These are phyloP conservation scores for Myxocyprinus asiaticus DNA, from an alignment of 2,113 vertebrate species.

Conservation along the genomic window DNA sequence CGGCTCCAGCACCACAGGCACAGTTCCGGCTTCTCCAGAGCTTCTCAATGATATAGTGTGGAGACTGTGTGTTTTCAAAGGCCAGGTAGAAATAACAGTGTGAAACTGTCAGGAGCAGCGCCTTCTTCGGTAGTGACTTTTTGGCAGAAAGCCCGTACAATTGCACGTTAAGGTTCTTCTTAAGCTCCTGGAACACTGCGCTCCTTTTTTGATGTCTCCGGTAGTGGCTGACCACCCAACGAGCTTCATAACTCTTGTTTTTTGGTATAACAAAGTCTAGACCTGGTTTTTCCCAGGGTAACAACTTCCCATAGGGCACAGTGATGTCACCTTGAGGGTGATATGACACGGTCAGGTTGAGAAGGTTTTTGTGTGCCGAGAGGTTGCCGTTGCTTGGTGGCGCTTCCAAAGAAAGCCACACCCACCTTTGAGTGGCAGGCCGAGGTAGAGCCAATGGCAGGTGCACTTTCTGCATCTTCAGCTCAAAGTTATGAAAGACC, in stretches of 20 bases:
- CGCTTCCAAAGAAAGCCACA: conserved; percentile 89
- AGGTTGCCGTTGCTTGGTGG: conserved; percentile 74
- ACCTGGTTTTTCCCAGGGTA: conserved; percentile 49
- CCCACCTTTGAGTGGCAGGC: conserved; percentile 79
- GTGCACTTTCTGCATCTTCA: conserved; percentile 32
- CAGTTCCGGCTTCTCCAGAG: conserved; percentile 84
- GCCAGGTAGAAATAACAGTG: conserved; percentile 90
- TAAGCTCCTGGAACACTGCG: conserved; percentile 74
- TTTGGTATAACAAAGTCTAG: conserved; percentile 35
- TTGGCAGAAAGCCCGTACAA: conserved; percentile 76
- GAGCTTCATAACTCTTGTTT: conserved; percentile 75
- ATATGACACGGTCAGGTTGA: conserved; percentile 92
- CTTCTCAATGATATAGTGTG: conserved; percentile 94
- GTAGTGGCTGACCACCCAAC: conserved; percentile 92
- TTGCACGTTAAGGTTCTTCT: conserved; percentile 68
- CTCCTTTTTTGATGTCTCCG: conserved; percentile 73
- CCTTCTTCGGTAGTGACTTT: conserved; percentile 60
- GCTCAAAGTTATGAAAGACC: conserved; percentile 85
- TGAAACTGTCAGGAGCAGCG: conserved; percentile 78
- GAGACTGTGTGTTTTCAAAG: conserved; percentile 85
- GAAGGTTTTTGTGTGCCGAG: conserved; percentile 64
- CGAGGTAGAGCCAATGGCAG: conserved; percentile 71
- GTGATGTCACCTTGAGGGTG: conserved; percentile 83
- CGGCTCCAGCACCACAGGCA: conserved; percentile 88
- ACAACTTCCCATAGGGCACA: conserved; percentile 82